A percentile compares a stretch with the other conserved stretches of the same genome.
phyloP scores from a whole-genome alignment of 2,113 vertebrate species.

The Ictalurus punctatus region DNA sequence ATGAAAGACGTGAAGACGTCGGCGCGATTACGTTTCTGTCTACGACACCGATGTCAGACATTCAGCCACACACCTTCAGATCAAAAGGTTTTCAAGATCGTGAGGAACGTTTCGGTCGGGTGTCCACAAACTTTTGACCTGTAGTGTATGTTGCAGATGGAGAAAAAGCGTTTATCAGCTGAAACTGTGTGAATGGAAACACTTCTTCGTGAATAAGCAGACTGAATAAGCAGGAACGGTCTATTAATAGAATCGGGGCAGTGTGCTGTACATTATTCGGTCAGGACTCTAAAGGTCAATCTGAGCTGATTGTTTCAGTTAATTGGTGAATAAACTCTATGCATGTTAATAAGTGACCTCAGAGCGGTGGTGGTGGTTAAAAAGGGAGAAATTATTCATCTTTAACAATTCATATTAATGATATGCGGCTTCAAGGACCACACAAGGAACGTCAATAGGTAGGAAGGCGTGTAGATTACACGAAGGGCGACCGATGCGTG shows the following conservation, averaged over 20 bases:
- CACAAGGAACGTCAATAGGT: not conserved
- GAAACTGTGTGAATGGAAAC: not conserved
- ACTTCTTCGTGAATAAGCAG: not conserved
- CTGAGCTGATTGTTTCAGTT: slow-evolving; percentile 17
- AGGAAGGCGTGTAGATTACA: not conserved
- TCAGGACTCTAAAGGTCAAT: not conserved
- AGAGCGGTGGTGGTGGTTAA: not conserved
- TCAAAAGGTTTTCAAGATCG: too few species aligned
- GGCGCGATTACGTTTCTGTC: too few species aligned
- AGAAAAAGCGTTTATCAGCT: not conserved
- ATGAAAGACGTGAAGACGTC: too few species aligned
- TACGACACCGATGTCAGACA: too few species aligned
- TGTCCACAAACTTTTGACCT: too few species aligned
- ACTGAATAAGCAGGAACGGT: not conserved
- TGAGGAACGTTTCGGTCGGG: too few species aligned
- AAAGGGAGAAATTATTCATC: not conserved
- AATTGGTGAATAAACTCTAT: slow-evolving; percentile 7
- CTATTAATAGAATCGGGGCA: not conserved
- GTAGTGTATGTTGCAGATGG: not conserved
- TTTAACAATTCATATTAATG: not conserved
- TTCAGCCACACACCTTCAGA: too few species aligned
- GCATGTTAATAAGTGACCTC: slow-evolving; percentile 22
- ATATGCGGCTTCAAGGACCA: not conserved
- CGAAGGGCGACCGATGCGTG: not conserved
- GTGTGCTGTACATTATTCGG: not conserved